These are phyloP conservation scores for Lasioglossum oenotherae DNA, from an alignment of 2,888 invertebrate genomes.

Conservation along the genomic window DNA sequence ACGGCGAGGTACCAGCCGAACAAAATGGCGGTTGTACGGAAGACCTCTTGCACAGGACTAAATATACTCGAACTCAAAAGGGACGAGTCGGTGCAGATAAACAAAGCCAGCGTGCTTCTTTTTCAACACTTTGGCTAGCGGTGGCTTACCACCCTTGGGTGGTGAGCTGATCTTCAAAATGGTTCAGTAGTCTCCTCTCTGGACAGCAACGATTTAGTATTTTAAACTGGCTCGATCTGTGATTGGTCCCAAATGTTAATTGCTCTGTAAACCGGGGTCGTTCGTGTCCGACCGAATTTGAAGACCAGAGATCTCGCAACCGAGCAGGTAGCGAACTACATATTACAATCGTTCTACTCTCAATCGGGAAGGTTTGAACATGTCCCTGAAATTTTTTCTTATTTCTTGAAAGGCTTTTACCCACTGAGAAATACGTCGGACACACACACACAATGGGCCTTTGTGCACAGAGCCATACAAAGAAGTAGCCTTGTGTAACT, in stretches of 20 bases:
- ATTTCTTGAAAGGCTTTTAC: not conserved
- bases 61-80: not conserved
- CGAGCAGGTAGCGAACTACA: not conserved
- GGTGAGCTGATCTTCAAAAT: not conserved
- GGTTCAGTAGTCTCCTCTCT: not conserved
- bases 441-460: not conserved
- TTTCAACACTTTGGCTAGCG: not conserved
- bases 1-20: slow-evolving; percentile 49
- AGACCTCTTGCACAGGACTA: slow-evolving; percentile 16
- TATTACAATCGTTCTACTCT: not conserved
- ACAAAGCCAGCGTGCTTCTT: not conserved
- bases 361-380: not conserved
- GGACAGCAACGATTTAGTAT: not conserved
- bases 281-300: not conserved
- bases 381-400: not conserved
- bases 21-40: slow-evolving; percentile 55
- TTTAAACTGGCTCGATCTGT: not conserved
- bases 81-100: not conserved
- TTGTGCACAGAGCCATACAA: not conserved
- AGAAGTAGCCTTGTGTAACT: not conserved
- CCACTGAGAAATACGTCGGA: not conserved
- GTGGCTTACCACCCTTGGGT: not conserved
- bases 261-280: not conserved
- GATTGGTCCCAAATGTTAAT: not conserved
- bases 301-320: not conserved